phyloP scores from a whole-genome alignment of 2,888 invertebrate species.

The Sarcophaga rosellei region DNA sequence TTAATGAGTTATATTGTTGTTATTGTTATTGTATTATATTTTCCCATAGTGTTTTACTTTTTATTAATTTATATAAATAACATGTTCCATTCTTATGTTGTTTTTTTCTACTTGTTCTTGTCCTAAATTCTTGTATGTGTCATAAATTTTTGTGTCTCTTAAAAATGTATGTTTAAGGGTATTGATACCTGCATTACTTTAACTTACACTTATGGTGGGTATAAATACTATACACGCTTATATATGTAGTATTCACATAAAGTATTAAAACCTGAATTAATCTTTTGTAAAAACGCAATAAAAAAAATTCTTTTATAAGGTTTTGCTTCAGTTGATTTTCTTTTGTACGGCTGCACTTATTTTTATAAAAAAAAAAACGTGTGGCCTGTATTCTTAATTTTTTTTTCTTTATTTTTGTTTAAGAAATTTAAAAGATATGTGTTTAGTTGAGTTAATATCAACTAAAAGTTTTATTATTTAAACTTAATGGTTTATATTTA shows the following conservation, averaged over 20 bases:
- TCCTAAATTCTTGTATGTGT: constrained; percentile 43
- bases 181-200: constrained; percentile 51
- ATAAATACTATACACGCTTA: not conserved
- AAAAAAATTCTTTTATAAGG: constrained; percentile 24
- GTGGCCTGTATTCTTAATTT: not conserved
- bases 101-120: constrained; percentile 8
- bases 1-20: constrained; percentile 47
- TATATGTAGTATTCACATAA: not conserved
- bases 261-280: not conserved
- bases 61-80: constrained; percentile 64
- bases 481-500: constrained; percentile 25
- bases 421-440: too few relatives aligned
- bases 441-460: not conserved
- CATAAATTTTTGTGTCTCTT: constrained; percentile 33
- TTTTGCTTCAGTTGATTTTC: constrained; percentile 12
- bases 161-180: not conserved
- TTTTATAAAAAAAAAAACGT: not conserved
- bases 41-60: constrained; percentile 47
- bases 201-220: not conserved
- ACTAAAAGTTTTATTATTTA: constrained; percentile 24
- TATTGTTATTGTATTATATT: constrained; percentile 28
- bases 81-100: constrained; percentile 6
- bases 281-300: constrained; percentile 22
- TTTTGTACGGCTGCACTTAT: not conserved
- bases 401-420: too few relatives aligned